These are phyloP conservation scores for Eidolon helvum DNA, from an alignment of 2,113 vertebrate genomes.

Conservation along the genomic window DNA sequence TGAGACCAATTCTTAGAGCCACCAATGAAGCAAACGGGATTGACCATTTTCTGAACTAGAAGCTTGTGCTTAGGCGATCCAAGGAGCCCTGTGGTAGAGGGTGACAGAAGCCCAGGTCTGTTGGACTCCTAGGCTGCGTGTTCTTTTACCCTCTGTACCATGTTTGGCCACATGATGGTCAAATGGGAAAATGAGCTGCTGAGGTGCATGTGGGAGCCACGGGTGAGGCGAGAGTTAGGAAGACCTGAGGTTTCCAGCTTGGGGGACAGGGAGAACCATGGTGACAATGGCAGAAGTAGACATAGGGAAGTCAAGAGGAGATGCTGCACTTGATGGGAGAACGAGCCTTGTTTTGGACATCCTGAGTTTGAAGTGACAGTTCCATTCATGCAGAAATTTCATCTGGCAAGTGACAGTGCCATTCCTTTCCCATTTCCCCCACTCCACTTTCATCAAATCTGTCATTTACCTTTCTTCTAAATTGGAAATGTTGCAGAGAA, in stretches of 20 bases:
- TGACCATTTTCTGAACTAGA: background rate
- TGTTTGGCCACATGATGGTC: background rate
- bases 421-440: background rate
- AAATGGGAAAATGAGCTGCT: background rate
- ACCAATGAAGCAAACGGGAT: background rate
- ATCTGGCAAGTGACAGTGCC: conserved; percentile 27
- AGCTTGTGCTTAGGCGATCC: background rate
- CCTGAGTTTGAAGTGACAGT: conserved; percentile 35
- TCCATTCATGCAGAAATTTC: conserved; percentile 43
- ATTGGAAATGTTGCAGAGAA: conserved; percentile 35
- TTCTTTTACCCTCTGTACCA: background rate
- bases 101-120: background rate
- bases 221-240: background rate
- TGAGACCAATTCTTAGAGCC: background rate
- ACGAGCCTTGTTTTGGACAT: background rate
- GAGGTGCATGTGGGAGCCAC: background rate
- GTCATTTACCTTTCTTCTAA: conserved; percentile 63
- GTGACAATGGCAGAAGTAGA: background rate
- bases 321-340: background rate
- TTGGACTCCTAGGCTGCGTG: background rate
- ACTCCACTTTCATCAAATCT: conserved; percentile 41
- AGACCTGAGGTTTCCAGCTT: background rate
- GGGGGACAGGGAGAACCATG: background rate
- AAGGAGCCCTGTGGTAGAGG: background rate
- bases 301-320: background rate